Base-by-base conservation (phyloP, 2,113 vertebrate genomes). In the Gadus chalcogrammus region DNA sequence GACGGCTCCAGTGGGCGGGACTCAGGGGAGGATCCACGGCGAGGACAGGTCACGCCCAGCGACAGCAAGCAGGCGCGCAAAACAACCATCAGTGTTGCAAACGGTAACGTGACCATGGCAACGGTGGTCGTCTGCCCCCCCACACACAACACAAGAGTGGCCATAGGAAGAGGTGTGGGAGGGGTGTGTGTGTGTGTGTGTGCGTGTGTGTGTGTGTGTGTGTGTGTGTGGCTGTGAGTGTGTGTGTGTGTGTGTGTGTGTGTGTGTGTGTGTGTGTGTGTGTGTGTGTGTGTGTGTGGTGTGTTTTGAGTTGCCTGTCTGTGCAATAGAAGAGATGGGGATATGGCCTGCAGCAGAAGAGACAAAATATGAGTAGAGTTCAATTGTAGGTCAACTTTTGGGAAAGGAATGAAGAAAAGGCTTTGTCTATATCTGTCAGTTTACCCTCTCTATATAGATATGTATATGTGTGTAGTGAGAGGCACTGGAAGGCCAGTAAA, bases 1-100 rank as follows among this genome's bases (percentile, higher is more conserved):
- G 95, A 98, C 59, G 94, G 91, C 8, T 96, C 95, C 79, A 96
- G 94, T 0, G 95, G 93, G 75, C 92, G 91, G 73, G 96, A 96
- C 24, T 92, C 90, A 0, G 91, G 91, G 0, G 94, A 96, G 61
- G 95, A 95, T 76, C 90, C 84, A 81, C 86, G 75, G 60, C 94
- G 91, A 87, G 85, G 83, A 2, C 85, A 93, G 0, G 71, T 88
- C 72, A 78, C 75, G 3, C 89, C 84, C 61, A 89, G 71, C 0
- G 94, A 95, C 67, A 83, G 88, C 87, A 96, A 93, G 83, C 88
- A 93, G 78, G 80, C 88, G 35, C 93, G 88, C 55, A 92, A 93
- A 85, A 78, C 84, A 68, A 85, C 78, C 3, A 93, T 91, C 81
- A 91, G 88, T 85, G 89, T 91, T 87, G 88, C 90, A 87, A 94